Percentiles rank a stretch among this genome's conserved stretches.
These are phyloP conservation scores for Drosophila suzukii DNA, from an alignment of 1,140 invertebrate species.

Conservation along the genomic window DNA sequence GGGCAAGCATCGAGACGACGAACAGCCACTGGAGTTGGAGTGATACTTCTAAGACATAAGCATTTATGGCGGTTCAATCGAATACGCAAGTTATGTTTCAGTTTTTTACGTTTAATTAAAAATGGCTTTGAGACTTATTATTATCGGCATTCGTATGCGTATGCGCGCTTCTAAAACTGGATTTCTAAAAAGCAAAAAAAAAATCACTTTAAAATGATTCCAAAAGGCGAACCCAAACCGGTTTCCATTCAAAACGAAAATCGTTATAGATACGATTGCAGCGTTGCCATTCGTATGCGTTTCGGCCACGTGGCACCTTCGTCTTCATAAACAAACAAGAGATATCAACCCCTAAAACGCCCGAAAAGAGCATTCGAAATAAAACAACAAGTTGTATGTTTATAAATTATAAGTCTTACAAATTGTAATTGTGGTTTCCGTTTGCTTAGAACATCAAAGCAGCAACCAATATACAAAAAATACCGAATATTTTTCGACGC, in stretches of 20 bases:
- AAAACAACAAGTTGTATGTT: constrained; percentile 52
- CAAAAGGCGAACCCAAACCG: not conserved
- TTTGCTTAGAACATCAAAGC: constrained; percentile 52
- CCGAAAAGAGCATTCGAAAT: not conserved
- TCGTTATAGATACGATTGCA: constrained; percentile 1
- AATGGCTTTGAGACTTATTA: too few relatives aligned
- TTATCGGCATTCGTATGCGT: too few relatives aligned
- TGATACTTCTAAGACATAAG: not conserved
- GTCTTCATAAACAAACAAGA: not conserved
- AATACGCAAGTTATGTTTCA: not conserved
- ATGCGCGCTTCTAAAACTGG: too few relatives aligned
- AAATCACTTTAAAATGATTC: not conserved
- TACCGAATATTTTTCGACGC: constrained; percentile 51
- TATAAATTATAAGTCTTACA: constrained; percentile 78
- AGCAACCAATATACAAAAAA: constrained; percentile 55
- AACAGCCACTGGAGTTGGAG: constrained; percentile 1
- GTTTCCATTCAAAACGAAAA: not conserved
- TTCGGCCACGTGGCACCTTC: not conserved
- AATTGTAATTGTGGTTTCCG: constrained; percentile 70
- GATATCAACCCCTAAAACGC: not conserved
- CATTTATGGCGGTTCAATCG: not conserved
- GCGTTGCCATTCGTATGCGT: not conserved
- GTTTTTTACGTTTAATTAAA: not conserved
- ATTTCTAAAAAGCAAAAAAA: not conserved
- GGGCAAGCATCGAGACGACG: constrained; percentile 15